phyloP scores from a whole-genome alignment of 2,888 invertebrate genomes.

The Pocota personata region DNA sequence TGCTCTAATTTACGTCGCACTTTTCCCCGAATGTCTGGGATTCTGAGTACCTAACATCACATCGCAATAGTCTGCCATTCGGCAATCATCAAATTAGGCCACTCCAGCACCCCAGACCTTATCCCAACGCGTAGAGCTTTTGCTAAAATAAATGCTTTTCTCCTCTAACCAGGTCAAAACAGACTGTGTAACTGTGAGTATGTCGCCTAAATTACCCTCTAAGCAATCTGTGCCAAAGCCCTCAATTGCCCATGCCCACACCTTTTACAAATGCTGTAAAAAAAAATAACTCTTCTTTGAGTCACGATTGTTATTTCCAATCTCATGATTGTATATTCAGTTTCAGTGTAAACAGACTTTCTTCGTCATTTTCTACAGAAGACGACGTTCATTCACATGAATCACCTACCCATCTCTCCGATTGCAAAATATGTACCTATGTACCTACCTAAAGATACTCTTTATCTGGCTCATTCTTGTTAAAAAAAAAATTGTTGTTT shows the following conservation, averaged over 20 bases:
- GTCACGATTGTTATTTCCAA: constrained; percentile 23
- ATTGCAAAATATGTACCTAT: background rate
- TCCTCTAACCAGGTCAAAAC: background rate
- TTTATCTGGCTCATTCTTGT: background rate
- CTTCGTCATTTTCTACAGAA: constrained; percentile 36
- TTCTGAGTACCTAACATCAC: background rate
- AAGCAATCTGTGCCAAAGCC: background rate
- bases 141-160: background rate
- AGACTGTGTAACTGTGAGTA: background rate
- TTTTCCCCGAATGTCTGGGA: background rate
- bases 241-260: background rate
- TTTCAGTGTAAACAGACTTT: constrained; percentile 49
- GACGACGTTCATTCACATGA: constrained; percentile 18
- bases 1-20: background rate
- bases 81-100: background rate
- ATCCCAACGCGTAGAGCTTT: background rate
- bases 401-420: constrained; percentile 15
- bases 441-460: background rate
- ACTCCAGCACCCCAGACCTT: background rate
- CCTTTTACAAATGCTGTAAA: background rate
- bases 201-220: background rate
- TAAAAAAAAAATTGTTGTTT: background rate
- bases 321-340: background rate
- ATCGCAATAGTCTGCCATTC: background rate
- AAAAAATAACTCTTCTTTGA: constrained; percentile 10